Base-by-base conservation (phyloP, 1,140 invertebrate species). In the Octopus sinensis region DNA sequence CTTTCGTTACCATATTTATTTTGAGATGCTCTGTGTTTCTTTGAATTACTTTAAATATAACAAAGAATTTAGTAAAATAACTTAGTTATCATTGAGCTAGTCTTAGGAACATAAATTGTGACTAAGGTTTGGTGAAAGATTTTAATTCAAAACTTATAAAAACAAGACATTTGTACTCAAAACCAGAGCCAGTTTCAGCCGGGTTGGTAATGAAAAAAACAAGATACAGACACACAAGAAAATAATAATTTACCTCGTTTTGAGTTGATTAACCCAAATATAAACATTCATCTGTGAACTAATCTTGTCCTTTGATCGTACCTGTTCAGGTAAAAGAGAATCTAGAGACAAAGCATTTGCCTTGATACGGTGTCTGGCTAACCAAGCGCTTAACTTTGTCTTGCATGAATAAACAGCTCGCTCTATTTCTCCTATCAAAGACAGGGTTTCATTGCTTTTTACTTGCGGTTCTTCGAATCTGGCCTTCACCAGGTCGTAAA, bases 201-300 rank as follows among this genome's bases (percentile, higher is more conserved):
- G 4, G 75, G 4, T 71, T 68, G 76, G 12, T 23, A 23, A 76
- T 6, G n/a, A 30, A 54, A 23, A 76, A 43, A 79, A 53, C 56
- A 53, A 80, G 13, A 76, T 30, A 54, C 52, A 80, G 23, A 23
- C 54, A 62, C 43, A 30, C 76, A 71, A 56, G 23, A 54, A 71
- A 53, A 51, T 54, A 81, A 10, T 51, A 81, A 17, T 43, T 84
- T 82, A 88, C 88, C 80, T 88, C n/a, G 84, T 85, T 79, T 87
- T 88, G 51, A 84, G 51, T 76, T 85, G 85, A 82, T 90, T 90
- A 51, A 90, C 85, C 89, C 89, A 90, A n/a, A 83, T 54, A 79
- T 84, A 87, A n/a, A 87, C 82, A 17, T 85, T 87, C 79, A 86
- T 85, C 6, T 83, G 83, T n/a, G 77, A 78, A 54, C 84, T 83